A percentile compares a stretch with the other conserved stretches of the same genome.
Evolutionary conservation across 2,113 vertebrate species (phyloP).

Genomic region (Oophaga pumilio): DNA sequence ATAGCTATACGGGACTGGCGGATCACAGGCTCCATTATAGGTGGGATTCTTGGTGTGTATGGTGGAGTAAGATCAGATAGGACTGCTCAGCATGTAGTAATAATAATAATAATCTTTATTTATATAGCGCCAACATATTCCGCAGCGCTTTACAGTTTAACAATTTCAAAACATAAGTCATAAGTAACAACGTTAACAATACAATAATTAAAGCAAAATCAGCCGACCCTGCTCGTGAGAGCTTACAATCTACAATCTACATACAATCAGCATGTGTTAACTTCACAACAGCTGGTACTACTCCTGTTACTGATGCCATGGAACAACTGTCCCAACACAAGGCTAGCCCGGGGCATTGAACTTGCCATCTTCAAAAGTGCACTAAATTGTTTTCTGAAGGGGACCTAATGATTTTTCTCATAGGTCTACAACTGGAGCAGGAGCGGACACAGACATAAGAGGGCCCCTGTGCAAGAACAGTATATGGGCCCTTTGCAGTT

Average conservation of each 20-base stretch:
- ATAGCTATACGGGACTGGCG: not conserved
- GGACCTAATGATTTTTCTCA: not conserved
- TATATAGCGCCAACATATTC: too few species aligned
- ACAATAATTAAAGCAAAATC: too few species aligned
- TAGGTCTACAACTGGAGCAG: too few species aligned
- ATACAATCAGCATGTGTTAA: not conserved
- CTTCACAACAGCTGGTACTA: not conserved
- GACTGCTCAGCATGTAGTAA: not conserved
- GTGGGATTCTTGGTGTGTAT: not conserved
- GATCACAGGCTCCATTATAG: not conserved
- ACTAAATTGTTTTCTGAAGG: not conserved
- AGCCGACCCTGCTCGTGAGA: too few species aligned
- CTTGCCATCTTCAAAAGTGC: not conserved
- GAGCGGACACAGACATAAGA: too few species aligned
- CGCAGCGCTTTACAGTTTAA: too few species aligned
- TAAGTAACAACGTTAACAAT: too few species aligned
- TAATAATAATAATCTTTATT: too few species aligned
- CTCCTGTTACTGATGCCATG: not conserved
- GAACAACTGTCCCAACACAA: constrained; percentile 33
- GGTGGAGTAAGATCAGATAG: not conserved
- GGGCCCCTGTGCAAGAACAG: too few species aligned
- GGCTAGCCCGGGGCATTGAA: not conserved
- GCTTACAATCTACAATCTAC: too few species aligned
- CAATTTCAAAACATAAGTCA: too few species aligned
- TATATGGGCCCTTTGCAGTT: too few species aligned